phyloP scores from a whole-genome alignment of 1,140 invertebrate genomes.

The Centruroides vittatus region DNA sequence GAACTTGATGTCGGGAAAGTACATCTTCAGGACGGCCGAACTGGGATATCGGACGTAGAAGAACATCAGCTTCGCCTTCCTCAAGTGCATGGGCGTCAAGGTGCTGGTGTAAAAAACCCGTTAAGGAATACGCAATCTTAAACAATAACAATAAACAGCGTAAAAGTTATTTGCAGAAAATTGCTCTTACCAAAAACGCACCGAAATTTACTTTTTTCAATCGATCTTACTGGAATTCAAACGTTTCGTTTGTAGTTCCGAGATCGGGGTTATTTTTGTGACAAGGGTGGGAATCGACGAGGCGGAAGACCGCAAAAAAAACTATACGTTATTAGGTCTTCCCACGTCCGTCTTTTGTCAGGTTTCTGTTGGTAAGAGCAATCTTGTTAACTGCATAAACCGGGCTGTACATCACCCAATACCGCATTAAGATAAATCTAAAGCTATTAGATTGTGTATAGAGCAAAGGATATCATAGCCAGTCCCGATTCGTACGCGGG shows the following conservation, averaged over 20 bases:
- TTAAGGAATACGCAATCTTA: conserved; percentile 27
- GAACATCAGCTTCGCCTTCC: conserved; percentile 99
- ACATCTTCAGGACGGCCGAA: conserved; percentile 96
- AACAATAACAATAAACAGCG: not conserved
- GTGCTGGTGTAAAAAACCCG: conserved; percentile 45
- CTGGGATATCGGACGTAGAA: conserved; percentile 99
- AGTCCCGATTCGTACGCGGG: conserved; percentile 20
- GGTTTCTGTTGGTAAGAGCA: too few species aligned
- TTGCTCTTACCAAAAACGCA: too few species aligned
- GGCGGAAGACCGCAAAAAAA: too few species aligned
- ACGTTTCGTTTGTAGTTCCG: too few species aligned
- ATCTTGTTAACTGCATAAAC: too few species aligned
- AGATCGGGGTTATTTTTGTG: too few species aligned
- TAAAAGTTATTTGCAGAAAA: not conserved
- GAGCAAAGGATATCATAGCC: conserved; percentile 32
- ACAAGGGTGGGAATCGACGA: too few species aligned
- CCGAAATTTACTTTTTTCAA: too few species aligned
- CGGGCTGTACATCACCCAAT: not conserved
- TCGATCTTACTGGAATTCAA: too few species aligned
- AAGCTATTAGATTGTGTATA: not conserved
- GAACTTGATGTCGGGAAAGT: conserved; percentile 99
- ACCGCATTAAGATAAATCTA: not conserved
- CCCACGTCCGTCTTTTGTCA: too few species aligned
- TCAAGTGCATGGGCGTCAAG: conserved; percentile 97
- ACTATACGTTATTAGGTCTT: too few species aligned